Evolutionary conservation across 2,797 vertebrate species (phyloP), one percentile per base, ranked within the genome.

Genomic region (Spondyliosoma cantharus): DNA sequence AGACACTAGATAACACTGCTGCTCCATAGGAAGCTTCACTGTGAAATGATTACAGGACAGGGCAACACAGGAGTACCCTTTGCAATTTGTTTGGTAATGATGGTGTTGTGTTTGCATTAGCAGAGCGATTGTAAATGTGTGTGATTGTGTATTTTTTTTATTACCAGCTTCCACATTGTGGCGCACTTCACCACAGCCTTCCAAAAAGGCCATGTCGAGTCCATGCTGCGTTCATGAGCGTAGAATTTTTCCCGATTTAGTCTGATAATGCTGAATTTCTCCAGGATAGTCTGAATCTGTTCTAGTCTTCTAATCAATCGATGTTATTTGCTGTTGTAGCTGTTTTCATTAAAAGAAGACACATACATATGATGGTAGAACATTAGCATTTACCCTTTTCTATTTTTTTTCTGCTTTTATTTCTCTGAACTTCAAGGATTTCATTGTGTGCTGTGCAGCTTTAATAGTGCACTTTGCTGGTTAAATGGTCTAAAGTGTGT

Each of bases 131-230:
- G 14, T 48, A 12, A 53, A 50, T 66, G 13, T 53, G 24, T 74
- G 42, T 29, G n/a, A 52, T 64, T 50, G 6, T 32, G 29, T 32
- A 32, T 32, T 32, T 32, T 37, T 37, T 37, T 42, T 54, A 54
- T 32, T 67, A 71, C 20, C 45, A 46, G 0, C 37, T 57, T 66
- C 92, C 92, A 90, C 90, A 17, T 5, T 1, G 86, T 78, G 91
- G 84, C 84, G 82, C 90, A 82, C 50, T 81, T 77, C 29, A 46
- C 71, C 53, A 24, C 48, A 48, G n/a, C 57, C 49, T 64, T 54
- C 37, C 8, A 19, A 25, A 46, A 3, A 27, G 13, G 42, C 3
- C 3, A 5, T 37, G 37, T 0, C 2, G 6, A 43, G 67, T 20
- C 4, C 6, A 4, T 63, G 87, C 37, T 82, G 72, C 83, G 16